These are phyloP conservation scores for Corythornis vintsioides DNA, from an alignment of 2,113 vertebrate genomes.

Conservation along the genomic window DNA sequence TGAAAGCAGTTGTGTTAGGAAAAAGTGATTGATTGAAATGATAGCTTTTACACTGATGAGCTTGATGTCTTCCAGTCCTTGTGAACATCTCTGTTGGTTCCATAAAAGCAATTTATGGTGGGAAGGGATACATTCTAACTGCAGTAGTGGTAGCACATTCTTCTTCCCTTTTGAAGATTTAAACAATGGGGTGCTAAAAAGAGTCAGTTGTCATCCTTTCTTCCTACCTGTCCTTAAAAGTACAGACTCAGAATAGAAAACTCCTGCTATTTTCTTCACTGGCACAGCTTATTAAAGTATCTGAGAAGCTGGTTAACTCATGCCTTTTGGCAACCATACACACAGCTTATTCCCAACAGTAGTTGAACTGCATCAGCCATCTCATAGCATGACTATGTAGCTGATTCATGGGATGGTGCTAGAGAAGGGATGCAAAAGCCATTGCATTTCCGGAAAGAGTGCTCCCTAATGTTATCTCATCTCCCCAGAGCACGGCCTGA, in stretches of 20 bases:
- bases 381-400: neutral
- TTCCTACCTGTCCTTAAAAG: neutral
- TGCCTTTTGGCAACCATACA: neutral
- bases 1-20: neutral
- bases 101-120: neutral
- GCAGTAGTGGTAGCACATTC: neutral
- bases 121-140: neutral
- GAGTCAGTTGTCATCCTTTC: neutral
- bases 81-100: neutral
- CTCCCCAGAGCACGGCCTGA: constrained; percentile 7
- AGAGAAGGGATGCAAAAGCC: neutral
- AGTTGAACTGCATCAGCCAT: neutral
- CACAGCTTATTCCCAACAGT: neutral
- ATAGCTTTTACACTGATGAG: neutral
- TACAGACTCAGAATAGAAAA: neutral
- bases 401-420: neutral
- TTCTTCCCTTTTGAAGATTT: neutral
- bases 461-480: constrained; percentile 62
- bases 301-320: neutral
- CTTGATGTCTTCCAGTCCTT: neutral
- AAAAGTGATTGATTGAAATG: neutral
- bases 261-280: neutral
- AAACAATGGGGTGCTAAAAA: neutral
- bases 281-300: neutral
- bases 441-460: constrained; percentile 38